Evolutionary conservation across 2,113 vertebrate genomes (phyloP), one percentile per base, ranked within the genome.

Genomic region (Zapornia atra): DNA sequence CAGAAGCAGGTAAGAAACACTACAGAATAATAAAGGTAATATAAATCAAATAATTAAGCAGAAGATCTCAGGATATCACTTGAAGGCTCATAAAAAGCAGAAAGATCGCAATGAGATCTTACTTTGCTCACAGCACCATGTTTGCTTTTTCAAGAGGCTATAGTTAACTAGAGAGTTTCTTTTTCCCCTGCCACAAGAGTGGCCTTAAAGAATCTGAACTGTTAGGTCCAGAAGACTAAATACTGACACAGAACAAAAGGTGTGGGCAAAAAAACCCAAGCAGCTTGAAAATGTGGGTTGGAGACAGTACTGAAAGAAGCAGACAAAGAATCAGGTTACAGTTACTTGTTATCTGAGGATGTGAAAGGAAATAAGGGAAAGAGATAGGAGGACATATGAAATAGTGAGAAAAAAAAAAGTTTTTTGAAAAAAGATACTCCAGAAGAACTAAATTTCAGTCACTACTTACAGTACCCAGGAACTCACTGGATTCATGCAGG

Each of bases 21-120:
- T 48, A 65, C 10, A 79, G 18, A 85, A 90, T 19, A 82, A 59
- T 25, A 82, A 92, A 81, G 61, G 46, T 48, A 60, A 85, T 44
- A 85, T 51, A 86, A 72, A 94, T 88, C 79, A 90, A 26, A 25
- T 53, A 90, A 93, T 85, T 82, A 92, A 65, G 36, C 66, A 90
- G 59, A 82, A 77, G 44, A 10, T 92, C 75, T 93, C 89, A 72
- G 34, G 46, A 60, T 85, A 38, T 24, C 71, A 88, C 44, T 46
- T 65, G 54, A 91, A 79, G 48, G 34, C 44, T 93, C 88, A 85
- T 53, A 48, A 91, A 95, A 73, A 38, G 11, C 90, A 81, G 12
- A 4, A 65, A 61, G 69, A 91, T 56, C 1, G 5, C 4, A 9
- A 68, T 46, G n/a, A 94, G 56, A 57, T 60, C 53, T 91, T 77